Base-by-base conservation (phyloP, 2,888 invertebrate genomes). In the Heliconius charithonia region DNA sequence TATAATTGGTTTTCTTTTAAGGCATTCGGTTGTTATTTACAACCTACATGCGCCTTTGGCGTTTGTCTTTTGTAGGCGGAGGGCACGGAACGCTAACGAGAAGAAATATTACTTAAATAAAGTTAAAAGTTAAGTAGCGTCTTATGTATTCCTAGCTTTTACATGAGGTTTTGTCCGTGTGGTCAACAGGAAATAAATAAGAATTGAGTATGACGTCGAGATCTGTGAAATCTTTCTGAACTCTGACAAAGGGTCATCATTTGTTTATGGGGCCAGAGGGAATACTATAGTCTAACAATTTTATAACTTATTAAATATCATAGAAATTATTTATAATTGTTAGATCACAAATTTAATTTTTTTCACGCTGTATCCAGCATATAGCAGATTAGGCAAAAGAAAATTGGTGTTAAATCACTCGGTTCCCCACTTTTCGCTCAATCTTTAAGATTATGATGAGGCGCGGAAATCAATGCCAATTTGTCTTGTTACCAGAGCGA, bases 1-100 rank as follows among this genome's bases (percentile, higher is more conserved):
- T 76, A 78, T 75, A 80, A 80, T 81, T 69, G 75, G 77, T 72
- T 70, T 62, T 63, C 62, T 63, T 63, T 74, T 45, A 74, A 74
- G 63, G 45, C 37, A 59, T 72, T 72, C 25, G 32, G 32, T 72
- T 72, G 71, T 56, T 59, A 72, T 25, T 41, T 72, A 56, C 56
- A 56, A 37, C 37, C 25, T 72, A 56, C 37, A 59, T 72, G 29
- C 71, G 59, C 25, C n/a, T 59, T n/a, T 56, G n/a, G n/a, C 59
- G 32, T 72, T 37, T 72, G 37, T 72, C 13, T 72, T 72, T 32
- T n/a, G 59, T 59, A 16, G 59, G n/a, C 4, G 59, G 56, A 72
- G 51, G n/a, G 59, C 16, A 27, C n/a, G 25, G 25, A 27, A 70
- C 22, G 12, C 7, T 27, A 45, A 12, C 51, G 29, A 41, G 9